Evolutionary conservation across 2,888 invertebrate genomes (phyloP).

Genomic region (Vesta saturnalis): DNA sequence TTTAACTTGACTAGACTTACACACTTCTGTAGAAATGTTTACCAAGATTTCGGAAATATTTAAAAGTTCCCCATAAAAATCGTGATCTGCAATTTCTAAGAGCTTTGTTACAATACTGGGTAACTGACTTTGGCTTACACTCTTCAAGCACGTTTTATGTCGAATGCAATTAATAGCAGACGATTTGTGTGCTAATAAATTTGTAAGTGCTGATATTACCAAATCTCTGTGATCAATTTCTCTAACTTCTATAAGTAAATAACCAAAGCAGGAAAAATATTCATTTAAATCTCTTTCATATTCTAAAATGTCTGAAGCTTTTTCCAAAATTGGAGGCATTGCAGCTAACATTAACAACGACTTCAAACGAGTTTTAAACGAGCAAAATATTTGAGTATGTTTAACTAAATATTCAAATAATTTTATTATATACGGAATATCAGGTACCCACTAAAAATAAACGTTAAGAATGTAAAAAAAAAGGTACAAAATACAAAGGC

Average conservation of each 20-base stretch:
- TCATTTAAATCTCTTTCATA: slow-evolving; percentile 50
- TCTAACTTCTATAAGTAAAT: slow-evolving; percentile 45
- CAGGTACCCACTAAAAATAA: slow-evolving; percentile 52
- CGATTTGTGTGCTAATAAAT: slow-evolving; percentile 20
- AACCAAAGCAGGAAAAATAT: slow-evolving; percentile 55
- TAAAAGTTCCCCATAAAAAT: slow-evolving; percentile 54
- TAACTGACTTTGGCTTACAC: slow-evolving; percentile 56
- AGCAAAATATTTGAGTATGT: slow-evolving; percentile 39
- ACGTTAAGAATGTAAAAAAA: neutral
- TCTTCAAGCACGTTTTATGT: slow-evolving; percentile 44
- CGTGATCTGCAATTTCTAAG: slow-evolving; percentile 50
- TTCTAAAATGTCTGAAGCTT: slow-evolving; percentile 51
- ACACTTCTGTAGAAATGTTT: slow-evolving; percentile 49
- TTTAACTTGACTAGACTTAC: slow-evolving; percentile 49
- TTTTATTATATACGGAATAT: slow-evolving; percentile 54
- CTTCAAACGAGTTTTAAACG: slow-evolving; percentile 50
- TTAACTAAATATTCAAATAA: slow-evolving; percentile 55
- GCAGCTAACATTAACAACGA: slow-evolving; percentile 53
- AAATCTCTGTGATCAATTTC: slow-evolving; percentile 24
- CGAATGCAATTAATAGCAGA: slow-evolving; percentile 14
- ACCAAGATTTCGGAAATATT: slow-evolving; percentile 51
- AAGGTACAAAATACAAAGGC: slow-evolving; percentile 39
- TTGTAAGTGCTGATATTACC: slow-evolving; percentile 15
- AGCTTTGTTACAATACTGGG: slow-evolving; percentile 55
- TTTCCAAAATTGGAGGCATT: slow-evolving; percentile 53